Base-by-base conservation (phyloP, 1,140 invertebrate species). In the Drosophila parabipectinata region DNA sequence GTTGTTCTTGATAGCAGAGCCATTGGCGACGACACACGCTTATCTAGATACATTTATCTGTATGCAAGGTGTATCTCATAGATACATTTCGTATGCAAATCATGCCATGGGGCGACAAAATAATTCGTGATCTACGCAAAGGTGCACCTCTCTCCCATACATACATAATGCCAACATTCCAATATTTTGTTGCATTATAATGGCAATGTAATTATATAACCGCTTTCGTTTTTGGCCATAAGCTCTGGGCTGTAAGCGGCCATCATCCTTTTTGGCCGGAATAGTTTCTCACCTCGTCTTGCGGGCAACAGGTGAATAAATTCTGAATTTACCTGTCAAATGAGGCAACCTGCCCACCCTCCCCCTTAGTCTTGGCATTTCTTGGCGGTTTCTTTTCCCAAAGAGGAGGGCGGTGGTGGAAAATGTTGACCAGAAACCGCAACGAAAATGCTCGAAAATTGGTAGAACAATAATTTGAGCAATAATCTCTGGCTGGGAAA, bases 61-160 rank as follows among this genome's bases (percentile, higher is more conserved):
- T 58, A 60, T 61, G 48, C 60, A 64, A 45, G 47, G 18, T 30
- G 72, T 81, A 66, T 69, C 73, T 58, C 34, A 63, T 58, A 78
- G 26, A 28, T 63, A 82, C 57, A 84, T 76, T 83, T 76, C 12
- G 77, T 79, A 83, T 83, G 80, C 80, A 83, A 84, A 77, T 30
- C 80, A 79, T 53, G 80, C 63, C 34, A 54, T 14, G 34, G 30
- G n/a, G 39, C 39, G n/a, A 37, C 18, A 14, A 59, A 69, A 61
- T 47, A 74, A 34, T 73, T 50, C 32, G 54, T 56, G 67, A 51
- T 53, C 62, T 37, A 50, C 53, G 45, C 44, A 28, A 5, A 62
- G 61, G 58, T 72, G 64, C 54, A 71, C 44, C 34, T 12, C 34
- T 59, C 55, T 28, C 4, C 26, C 26, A 26, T 26, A 26, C 26